Evolutionary conservation across 1,140 invertebrate genomes (phyloP).

Genomic region (Pogonognathellus flavescens): DNA sequence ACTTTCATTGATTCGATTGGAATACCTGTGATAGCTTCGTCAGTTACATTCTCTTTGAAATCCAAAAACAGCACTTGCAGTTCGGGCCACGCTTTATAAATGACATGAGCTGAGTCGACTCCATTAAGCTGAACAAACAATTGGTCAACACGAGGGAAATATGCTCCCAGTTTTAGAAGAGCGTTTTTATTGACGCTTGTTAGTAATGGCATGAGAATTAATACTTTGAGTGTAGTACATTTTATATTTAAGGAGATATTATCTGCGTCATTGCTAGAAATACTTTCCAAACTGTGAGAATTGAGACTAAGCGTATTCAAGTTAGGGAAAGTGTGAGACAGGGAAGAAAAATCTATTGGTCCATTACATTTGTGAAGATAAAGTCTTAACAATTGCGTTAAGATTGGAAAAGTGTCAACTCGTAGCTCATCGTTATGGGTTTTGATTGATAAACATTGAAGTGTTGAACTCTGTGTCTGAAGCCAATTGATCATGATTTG

Average conservation of each 20-base stretch:
- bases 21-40: conserved; percentile 39
- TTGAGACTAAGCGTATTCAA: conserved; percentile 21
- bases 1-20: not conserved
- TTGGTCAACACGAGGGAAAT: conserved; percentile 9
- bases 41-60: conserved; percentile 32
- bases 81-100: conserved; percentile 31
- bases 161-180: not conserved
- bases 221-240: not conserved
- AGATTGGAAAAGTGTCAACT: not conserved
- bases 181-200: not conserved
- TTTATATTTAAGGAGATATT: too few relatives aligned
- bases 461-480: not conserved
- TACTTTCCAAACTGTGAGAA: not conserved
- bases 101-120: conserved; percentile 15
- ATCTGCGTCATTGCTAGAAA: not conserved
- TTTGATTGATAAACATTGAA: not conserved
- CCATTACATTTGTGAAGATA: conserved; percentile 6
- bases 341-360: not conserved
- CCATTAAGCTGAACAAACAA: conserved; percentile 32
- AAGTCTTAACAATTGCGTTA: not conserved
- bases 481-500: not conserved
- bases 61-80: conserved; percentile 22
- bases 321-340: not conserved
- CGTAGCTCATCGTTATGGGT: not conserved
- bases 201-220: conserved; percentile 35